These are phyloP conservation scores for Nephrotoma flavescens DNA, from an alignment of 2,888 invertebrate species.

Conservation along the genomic window DNA sequence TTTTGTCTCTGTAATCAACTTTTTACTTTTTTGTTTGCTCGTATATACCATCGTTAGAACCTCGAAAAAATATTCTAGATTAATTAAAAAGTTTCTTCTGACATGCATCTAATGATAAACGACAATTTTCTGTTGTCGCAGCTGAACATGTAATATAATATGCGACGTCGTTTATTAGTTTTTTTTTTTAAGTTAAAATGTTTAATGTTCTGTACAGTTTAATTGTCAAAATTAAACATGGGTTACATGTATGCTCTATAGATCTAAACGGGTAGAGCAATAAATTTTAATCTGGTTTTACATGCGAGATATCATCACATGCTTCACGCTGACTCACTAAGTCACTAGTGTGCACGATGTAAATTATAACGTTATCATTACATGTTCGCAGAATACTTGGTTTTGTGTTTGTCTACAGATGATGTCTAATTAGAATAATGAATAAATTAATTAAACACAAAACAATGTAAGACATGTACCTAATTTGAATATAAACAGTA, in stretches of 20 bases:
- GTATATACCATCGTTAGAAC: background rate
- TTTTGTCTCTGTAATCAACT: background rate
- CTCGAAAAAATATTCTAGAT: background rate
- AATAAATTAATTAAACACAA: background rate
- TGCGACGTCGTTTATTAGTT: background rate
- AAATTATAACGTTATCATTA: too few species aligned
- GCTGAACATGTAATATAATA: background rate
- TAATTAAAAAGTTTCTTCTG: background rate
- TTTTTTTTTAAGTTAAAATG: background rate
- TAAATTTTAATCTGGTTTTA: background rate
- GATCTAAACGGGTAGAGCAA: background rate
- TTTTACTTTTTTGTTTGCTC: background rate
- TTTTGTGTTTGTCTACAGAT: background rate
- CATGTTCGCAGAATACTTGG: background rate
- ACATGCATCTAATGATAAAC: background rate
- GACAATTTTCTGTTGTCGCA: background rate
- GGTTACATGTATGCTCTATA: background rate
- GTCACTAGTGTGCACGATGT: background rate
- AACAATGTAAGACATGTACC: background rate
- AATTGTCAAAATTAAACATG: background rate
- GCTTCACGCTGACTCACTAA: background rate
- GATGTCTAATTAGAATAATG: background rate
- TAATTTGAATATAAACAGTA: background rate
- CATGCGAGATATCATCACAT: background rate
- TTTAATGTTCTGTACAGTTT: background rate